A percentile compares a stretch with the other conserved stretches of the same genome.
Conservation (phyloP, 1,140 invertebrate species). For the Sminthurides bifidus region DNA sequence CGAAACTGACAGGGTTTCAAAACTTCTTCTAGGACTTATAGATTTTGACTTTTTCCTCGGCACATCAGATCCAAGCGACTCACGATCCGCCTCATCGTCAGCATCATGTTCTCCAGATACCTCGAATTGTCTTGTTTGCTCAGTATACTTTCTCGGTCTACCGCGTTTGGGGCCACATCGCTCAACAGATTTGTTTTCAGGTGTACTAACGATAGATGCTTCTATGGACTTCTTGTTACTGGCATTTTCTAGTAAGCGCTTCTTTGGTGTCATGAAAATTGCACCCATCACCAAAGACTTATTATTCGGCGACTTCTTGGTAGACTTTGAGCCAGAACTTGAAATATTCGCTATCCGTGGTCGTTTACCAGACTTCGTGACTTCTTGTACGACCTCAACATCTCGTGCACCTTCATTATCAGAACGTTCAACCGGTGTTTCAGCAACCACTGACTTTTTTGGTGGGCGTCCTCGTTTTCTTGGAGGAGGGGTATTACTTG, state of each 20-base stretch:
- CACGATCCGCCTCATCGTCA: conserved; percentile 11
- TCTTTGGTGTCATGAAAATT: background rate
- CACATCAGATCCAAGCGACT: background rate
- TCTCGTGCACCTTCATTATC: background rate
- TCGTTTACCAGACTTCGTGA: background rate
- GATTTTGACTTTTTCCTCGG: conserved; percentile 8
- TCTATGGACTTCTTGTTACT: background rate
- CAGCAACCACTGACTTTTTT: background rate
- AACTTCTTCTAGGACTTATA: conserved; percentile 6
- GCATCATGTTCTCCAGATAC: conserved; percentile 14
- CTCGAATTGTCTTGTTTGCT: conserved; percentile 3
- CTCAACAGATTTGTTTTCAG: background rate
- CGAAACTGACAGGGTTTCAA: background rate
- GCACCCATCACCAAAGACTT: background rate
- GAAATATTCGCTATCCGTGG: background rate
- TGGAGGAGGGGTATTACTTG: background rate
- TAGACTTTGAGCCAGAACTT: background rate
- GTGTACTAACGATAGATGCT: background rate
- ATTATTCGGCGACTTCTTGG: background rate
- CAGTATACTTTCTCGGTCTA: conserved; percentile 15
- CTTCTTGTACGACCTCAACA: background rate
- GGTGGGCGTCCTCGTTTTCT: conserved; percentile 1
- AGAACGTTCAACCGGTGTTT: background rate
- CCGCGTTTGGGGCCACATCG: background rate
- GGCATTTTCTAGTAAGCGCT: background rate